These are phyloP conservation scores for Pyrocoelia pectoralis DNA, from an alignment of 2,888 invertebrate species.

Conservation along the genomic window DNA sequence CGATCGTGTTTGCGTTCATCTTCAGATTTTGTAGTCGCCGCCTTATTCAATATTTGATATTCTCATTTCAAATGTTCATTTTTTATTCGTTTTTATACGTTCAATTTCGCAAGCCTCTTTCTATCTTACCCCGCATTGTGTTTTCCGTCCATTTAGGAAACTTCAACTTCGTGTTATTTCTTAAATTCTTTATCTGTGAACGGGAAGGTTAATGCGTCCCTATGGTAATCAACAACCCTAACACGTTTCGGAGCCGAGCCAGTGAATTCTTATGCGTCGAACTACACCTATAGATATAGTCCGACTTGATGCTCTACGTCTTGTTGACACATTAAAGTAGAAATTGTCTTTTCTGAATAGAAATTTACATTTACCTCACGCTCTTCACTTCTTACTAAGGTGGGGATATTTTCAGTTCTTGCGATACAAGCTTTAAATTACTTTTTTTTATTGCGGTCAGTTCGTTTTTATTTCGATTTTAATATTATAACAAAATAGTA, in stretches of 20 bases:
- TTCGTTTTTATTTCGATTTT: no score
- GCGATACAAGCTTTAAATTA: no score
- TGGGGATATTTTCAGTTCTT: no score
- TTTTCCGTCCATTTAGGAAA: conserved; percentile 31
- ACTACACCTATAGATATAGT: conserved; percentile 30
- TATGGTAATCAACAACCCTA: conserved; percentile 41
- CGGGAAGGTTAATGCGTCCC: conserved; percentile 43
- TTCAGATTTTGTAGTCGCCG: conserved; percentile 14
- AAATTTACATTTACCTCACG: not conserved
- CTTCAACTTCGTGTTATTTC: conserved; percentile 35
- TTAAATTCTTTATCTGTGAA: conserved; percentile 44
- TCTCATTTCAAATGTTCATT: conserved; percentile 36
- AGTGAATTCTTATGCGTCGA: conserved; percentile 30
- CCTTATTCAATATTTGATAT: conserved; percentile 39
- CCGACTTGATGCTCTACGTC: conserved; percentile 39
- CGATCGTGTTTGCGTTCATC: not conserved
- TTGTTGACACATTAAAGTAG: conserved; percentile 38
- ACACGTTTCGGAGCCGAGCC: conserved; percentile 37
- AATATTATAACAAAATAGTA: no score
- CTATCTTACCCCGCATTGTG: conserved; percentile 32
- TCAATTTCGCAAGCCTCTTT: conserved; percentile 36
- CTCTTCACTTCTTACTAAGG: no score
- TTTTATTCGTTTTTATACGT: conserved; percentile 38
- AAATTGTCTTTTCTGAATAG: conserved; percentile 17
- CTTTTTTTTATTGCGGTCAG: no score